These are phyloP conservation scores for Rhyzopertha dominica DNA, from an alignment of 1,140 invertebrate species.

Conservation along the genomic window DNA sequence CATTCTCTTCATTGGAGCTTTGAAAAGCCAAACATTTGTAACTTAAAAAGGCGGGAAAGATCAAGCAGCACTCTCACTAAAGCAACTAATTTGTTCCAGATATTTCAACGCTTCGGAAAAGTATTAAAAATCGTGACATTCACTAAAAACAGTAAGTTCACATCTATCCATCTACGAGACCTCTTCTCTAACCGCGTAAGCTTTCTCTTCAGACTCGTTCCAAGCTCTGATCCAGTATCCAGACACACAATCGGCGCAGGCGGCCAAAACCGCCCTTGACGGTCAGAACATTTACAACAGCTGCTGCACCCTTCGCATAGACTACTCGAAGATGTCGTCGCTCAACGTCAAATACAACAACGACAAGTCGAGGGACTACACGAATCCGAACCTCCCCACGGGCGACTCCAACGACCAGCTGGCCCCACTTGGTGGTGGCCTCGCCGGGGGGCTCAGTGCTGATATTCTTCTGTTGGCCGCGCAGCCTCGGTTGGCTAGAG, in stretches of 20 bases:
- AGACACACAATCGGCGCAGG: slow-evolving; percentile 91
- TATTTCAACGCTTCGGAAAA: slow-evolving; percentile 96
- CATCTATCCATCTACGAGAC: slow-evolving; percentile 8
- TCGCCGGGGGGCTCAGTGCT: slow-evolving; percentile 52
- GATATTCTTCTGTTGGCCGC: slow-evolving; percentile 50
- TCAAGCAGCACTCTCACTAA: no score
- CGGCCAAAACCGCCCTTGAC: slow-evolving; percentile 93
- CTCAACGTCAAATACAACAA: slow-evolving; percentile 99
- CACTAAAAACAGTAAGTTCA: slow-evolving; percentile 95
- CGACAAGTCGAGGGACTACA: slow-evolving; percentile 98
- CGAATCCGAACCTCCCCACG: slow-evolving; percentile 92
- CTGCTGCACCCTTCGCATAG: slow-evolving; percentile 98
- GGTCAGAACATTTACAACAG: slow-evolving; percentile 99
- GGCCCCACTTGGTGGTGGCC: slow-evolving; percentile 54
- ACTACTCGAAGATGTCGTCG: slow-evolving; percentile 96
- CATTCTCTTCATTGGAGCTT: no score
- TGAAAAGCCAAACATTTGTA: no score
- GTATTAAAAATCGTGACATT: slow-evolving; percentile 99
- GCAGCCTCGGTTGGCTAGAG: slow-evolving; percentile 43
- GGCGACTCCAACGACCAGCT: slow-evolving; percentile 66
- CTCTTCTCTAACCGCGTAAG: no score
- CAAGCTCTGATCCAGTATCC: slow-evolving; percentile 98
- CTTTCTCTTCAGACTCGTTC: slow-evolving; percentile 82
- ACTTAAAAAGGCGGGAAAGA: no score
- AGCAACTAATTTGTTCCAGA: slow-evolving; percentile 75